phyloP scores from a whole-genome alignment of 2,797 vertebrate species.

The Tauraco hartlaubi region DNA sequence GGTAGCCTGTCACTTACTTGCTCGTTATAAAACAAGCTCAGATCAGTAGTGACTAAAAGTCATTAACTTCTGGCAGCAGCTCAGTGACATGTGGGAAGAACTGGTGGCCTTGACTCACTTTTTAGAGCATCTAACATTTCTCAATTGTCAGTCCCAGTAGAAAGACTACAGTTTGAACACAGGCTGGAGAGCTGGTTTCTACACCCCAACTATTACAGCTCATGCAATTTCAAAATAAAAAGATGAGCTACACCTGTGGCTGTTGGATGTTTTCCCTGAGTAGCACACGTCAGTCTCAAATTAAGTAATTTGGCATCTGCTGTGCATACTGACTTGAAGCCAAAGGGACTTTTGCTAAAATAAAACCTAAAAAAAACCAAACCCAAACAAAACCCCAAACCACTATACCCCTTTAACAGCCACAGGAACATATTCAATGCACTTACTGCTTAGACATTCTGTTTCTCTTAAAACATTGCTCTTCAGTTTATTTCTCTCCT shows the following conservation, averaged over 20 bases:
- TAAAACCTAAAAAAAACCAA: background rate
- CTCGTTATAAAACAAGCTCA: background rate
- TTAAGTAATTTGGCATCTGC: background rate
- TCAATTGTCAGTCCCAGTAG: background rate
- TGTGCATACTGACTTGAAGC: background rate
- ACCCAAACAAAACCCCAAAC: background rate
- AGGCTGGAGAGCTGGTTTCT: background rate
- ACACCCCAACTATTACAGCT: background rate
- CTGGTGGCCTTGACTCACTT: background rate
- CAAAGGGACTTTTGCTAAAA: background rate
- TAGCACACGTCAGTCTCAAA: background rate
- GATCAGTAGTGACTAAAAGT: background rate
- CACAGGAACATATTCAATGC: background rate
- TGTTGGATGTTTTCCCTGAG: background rate
- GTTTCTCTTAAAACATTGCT: background rate
- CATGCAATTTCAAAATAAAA: background rate
- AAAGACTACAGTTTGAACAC: background rate
- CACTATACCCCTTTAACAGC: background rate
- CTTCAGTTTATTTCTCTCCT: background rate
- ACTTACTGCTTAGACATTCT: background rate
- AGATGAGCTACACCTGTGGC: background rate
- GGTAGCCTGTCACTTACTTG: background rate
- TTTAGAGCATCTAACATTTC: background rate
- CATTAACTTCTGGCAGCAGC: slow-evolving; percentile 16
- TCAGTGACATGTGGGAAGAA: background rate